phyloP scores from a whole-genome alignment of 1,140 invertebrate species.

The Drosophila tropicalis region DNA sequence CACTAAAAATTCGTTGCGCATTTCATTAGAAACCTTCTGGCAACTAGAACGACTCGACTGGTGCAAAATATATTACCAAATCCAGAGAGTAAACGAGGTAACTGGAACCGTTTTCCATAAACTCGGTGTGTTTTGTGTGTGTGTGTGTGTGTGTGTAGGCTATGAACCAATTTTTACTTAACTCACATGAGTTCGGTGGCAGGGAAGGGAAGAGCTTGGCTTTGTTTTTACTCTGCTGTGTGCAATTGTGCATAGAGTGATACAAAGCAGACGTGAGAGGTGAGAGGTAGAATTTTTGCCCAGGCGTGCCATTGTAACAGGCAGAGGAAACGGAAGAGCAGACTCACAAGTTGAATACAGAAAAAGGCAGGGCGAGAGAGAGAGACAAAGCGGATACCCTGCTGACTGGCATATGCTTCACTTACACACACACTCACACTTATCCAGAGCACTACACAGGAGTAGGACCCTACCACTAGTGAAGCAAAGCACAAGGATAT shows the following conservation, averaged over 20 bases:
- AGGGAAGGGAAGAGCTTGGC: conserved; percentile 24
- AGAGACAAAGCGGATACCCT: conserved; percentile 13
- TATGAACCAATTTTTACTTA: conserved; percentile 73
- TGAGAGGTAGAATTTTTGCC: conserved; percentile 21
- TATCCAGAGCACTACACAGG: conserved; percentile 1
- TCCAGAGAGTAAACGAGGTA: conserved; percentile 9
- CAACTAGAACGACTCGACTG: conserved; percentile 25
- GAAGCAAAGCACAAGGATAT: conserved; percentile 71
- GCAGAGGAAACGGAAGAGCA: conserved; percentile 64
- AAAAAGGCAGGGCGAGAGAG: conserved; percentile 10
- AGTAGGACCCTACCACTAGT: conserved; percentile 38
- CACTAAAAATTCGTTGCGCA: conserved; percentile 74
- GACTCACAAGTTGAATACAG: conserved; percentile 1
- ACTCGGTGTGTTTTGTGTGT: conserved; percentile 21
- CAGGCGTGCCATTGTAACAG: conserved; percentile 59
- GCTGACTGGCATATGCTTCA: conserved; percentile 27
- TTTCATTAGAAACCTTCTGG: conserved; percentile 63
- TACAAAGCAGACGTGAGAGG: conserved; percentile 51
- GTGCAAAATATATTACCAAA: conserved; percentile 43
- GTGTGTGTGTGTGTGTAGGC: conserved; percentile 40
- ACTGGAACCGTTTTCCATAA: background rate
- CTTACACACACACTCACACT: conserved; percentile 1
- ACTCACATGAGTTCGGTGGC: conserved; percentile 44
- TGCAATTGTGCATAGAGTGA: conserved; percentile 74
- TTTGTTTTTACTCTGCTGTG: conserved; percentile 60